phyloP scores from a whole-genome alignment of 2,113 vertebrate genomes.

The Zapornia atra region DNA sequence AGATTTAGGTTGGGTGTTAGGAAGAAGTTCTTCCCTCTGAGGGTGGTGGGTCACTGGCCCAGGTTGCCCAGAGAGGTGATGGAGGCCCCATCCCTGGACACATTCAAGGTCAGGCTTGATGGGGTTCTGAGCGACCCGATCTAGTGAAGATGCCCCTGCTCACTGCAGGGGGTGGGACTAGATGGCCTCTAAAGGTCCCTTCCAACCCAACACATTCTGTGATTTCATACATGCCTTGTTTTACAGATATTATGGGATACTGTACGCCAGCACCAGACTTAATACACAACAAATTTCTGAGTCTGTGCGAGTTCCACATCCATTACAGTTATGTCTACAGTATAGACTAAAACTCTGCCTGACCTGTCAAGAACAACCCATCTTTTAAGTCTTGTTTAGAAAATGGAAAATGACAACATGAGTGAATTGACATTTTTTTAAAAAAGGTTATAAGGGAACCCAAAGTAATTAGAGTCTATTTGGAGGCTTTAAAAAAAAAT shows the following conservation, averaged over 20 bases:
- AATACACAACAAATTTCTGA: background rate
- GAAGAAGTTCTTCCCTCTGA: too few species aligned
- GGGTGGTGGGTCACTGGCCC: too few species aligned
- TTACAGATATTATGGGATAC: background rate
- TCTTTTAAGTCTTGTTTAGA: background rate
- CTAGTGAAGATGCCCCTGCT: too few species aligned
- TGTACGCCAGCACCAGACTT: background rate
- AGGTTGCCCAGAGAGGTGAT: too few species aligned
- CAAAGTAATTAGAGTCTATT: background rate
- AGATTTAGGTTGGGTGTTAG: too few species aligned
- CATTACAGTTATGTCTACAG: background rate
- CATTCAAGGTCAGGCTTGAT: too few species aligned
- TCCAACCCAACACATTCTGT: too few species aligned
- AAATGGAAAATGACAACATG: background rate
- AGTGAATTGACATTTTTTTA: background rate
- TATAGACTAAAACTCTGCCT: background rate
- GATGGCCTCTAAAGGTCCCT: too few species aligned
- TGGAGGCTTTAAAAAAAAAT: background rate
- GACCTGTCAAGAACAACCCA: background rate
- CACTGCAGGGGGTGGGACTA: too few species aligned
- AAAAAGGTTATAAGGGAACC: background rate
- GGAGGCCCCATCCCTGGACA: too few species aligned
- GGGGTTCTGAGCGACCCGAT: too few species aligned
- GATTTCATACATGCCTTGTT: background rate
- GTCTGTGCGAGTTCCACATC: background rate